These are phyloP conservation scores for Melinaea menophilus DNA, from an alignment of 2,888 invertebrate species.

Conservation along the genomic window DNA sequence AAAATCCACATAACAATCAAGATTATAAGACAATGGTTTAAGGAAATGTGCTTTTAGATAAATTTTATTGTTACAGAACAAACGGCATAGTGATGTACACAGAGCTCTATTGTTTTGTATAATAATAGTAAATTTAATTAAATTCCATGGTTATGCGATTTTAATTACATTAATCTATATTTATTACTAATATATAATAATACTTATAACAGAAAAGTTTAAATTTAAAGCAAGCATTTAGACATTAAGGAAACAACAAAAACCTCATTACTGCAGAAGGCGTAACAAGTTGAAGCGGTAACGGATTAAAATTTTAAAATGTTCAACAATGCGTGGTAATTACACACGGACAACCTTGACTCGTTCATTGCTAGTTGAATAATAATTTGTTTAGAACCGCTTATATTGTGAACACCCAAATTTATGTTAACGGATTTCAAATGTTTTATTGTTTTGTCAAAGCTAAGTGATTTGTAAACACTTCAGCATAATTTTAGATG, in stretches of 20 bases:
- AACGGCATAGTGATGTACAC: conserved; percentile 13
- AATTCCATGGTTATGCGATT: background rate
- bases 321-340: conserved; percentile 20
- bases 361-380: conserved; percentile 24
- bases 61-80: conserved; percentile 28
- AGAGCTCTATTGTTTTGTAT: conserved; percentile 9
- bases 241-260: background rate
- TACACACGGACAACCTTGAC: conserved; percentile 24
- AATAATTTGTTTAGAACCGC: conserved; percentile 21
- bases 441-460: background rate
- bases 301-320: conserved; percentile 9
- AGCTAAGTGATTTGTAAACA: background rate
- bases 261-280: background rate
- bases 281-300: background rate
- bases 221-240: background rate
- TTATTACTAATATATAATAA: background rate
- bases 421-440: conserved; percentile 12
- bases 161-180: background rate
- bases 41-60: conserved; percentile 26
- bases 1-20: conserved; percentile 19
- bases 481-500: background rate
- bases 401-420: conserved; percentile 16
- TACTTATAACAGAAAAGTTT: background rate
- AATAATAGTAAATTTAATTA: background rate
- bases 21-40: conserved; percentile 25